Base-by-base conservation (phyloP, 2,888 invertebrate genomes). In the Caenorhabditis imperialis region DNA sequence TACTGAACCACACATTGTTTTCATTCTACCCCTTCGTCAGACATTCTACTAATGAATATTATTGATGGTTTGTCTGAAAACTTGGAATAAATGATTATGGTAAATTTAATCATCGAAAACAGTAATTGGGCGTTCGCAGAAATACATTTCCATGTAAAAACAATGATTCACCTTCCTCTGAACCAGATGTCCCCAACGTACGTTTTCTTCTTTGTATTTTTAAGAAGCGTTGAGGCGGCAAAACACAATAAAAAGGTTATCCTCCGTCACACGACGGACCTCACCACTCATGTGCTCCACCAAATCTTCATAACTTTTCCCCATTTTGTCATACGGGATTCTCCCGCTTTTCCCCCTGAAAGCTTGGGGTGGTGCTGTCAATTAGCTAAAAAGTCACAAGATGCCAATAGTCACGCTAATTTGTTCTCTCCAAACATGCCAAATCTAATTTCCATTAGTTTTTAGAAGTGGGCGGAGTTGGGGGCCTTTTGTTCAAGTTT, bases 161-260 rank as follows among this genome's bases (percentile, higher is more conserved):
- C n/a, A n/a, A n/a, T n/a, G n/a, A n/a, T n/a, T n/a, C n/a, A n/a
- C n/a, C n/a, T n/a, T 23, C 40, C 33, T 45, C 27, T 30, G 16
- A 30, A 54, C 30, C 54, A 30, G 30, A 42, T 55, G 54, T 40
- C 40, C 42, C 35, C 16, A 40, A 23, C 33, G 8, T 40, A 12
- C 27, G 20, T 27, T 35, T 35, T 40, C 30, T 16, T 5, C 33
- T 16, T 33, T 38, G 38, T 40, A 40, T 51, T 51, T 45, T 53
- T 27, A 47, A 38, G 27, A 38, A 57, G 50, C 55, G 65, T 44
- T 42, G 27, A 44, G 22, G 45, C 57, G 50, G 45, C 57, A 67
- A 67, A 44, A 58, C 57, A 58, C 50, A 67, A 67, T 57, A 67
- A 67, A 67, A 67, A 58, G 67, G 67, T 67, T 67, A 67, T 44